Evolutionary conservation across 1,140 invertebrate genomes (phyloP).

Genomic region (Medauroidea extradentata): DNA sequence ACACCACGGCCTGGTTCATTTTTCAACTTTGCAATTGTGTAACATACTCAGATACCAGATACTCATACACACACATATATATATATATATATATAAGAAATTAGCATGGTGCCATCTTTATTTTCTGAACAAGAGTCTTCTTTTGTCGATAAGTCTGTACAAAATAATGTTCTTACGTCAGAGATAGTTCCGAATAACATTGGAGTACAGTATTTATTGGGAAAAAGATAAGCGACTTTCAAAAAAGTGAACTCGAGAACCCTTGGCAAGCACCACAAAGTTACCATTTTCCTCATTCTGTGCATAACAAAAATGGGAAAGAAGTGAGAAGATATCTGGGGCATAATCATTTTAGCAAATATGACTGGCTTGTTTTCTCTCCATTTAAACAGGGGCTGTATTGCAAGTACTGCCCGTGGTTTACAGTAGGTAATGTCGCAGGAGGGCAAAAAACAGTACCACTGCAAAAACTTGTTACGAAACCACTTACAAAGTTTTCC

Average conservation of each 20-base stretch:
- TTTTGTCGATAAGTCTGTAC: no score
- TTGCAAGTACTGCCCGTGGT: conserved; percentile 30
- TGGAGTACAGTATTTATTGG: conserved; percentile 9
- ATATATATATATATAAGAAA: no score
- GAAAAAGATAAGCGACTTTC: conserved; percentile 7
- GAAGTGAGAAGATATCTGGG: conserved; percentile 12
- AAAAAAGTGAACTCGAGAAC: conserved; percentile 3
- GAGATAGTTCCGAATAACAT: conserved; percentile 2
- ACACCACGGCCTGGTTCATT: no score
- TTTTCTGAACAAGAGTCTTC: no score
- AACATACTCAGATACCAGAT: no score
- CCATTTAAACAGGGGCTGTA: conserved; percentile 17
- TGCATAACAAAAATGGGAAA: conserved; percentile 16
- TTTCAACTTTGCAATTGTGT: no score
- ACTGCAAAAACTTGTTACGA: conserved; percentile 19
- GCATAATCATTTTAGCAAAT: conserved; percentile 17
- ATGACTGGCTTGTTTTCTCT: conserved; percentile 26
- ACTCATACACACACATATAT: no score
- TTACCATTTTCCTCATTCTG: conserved; percentile 17
- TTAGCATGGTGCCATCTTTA: no score
- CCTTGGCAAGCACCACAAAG: conserved; percentile 13
- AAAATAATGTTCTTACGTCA: no score
- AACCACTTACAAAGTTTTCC: conserved; percentile 22
- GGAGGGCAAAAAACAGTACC: conserved; percentile 20
- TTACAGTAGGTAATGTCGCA: conserved; percentile 7